phyloP scores from a whole-genome alignment of 2,888 invertebrate species.

The Thymelicus acteon region DNA sequence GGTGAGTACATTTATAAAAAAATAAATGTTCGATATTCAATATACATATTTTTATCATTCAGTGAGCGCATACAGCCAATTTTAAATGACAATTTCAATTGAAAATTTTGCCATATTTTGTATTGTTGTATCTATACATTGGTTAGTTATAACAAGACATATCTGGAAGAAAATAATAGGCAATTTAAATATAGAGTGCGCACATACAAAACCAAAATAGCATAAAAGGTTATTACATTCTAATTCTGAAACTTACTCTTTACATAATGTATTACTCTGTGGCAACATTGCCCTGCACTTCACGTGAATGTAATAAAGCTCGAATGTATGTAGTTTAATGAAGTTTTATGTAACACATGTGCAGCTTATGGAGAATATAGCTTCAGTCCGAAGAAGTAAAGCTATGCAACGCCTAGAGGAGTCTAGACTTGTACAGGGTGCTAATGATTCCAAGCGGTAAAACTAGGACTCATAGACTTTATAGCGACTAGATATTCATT shows the following conservation, averaged over 20 bases:
- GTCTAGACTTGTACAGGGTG: constrained; percentile 7
- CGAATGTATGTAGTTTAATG: not conserved
- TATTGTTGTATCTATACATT: too few relatives aligned
- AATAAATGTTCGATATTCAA: not conserved
- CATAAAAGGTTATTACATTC: too few relatives aligned
- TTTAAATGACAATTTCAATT: constrained; percentile 11
- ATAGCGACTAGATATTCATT: constrained; percentile 3
- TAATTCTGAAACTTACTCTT: too few relatives aligned
- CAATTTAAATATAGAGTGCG: too few relatives aligned
- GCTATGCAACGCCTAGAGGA: not conserved
- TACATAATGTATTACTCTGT: too few relatives aligned
- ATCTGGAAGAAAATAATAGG: too few relatives aligned
- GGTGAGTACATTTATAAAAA: constrained; percentile 80
- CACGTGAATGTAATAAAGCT: not conserved
- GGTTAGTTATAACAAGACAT: too few relatives aligned
- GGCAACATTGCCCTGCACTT: too few relatives aligned
- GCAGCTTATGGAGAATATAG: constrained; percentile 27
- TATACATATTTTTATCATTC: not conserved
- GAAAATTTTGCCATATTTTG: not conserved
- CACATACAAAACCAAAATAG: too few relatives aligned
- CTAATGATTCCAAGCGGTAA: constrained; percentile 21
- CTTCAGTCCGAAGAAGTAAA: constrained; percentile 30
- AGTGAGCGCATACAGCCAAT: constrained; percentile 30
- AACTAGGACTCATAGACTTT: constrained; percentile 7
- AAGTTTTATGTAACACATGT: not conserved